Evolutionary conservation across 2,888 invertebrate genomes (phyloP).

Genomic region (Trachelus stipa): DNA sequence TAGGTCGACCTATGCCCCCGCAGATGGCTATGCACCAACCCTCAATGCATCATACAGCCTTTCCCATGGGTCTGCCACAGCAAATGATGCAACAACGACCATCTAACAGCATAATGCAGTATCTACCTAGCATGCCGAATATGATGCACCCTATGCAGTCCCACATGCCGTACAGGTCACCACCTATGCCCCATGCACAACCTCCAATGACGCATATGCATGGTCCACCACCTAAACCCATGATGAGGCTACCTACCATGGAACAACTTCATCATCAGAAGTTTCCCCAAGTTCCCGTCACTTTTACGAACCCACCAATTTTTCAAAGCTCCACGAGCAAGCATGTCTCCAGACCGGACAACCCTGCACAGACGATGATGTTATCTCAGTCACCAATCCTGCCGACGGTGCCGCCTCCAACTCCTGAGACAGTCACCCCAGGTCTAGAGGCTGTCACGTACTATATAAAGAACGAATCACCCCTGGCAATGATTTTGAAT

Average conservation of each 20-base stretch:
- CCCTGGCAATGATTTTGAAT: slow-evolving; percentile 44
- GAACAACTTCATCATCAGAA: slow-evolving; percentile 23
- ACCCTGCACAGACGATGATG: background rate
- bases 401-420: slow-evolving; percentile 27
- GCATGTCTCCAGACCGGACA: background rate
- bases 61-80: background rate
- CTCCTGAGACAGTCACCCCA: slow-evolving; percentile 15
- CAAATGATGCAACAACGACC: slow-evolving; percentile 7
- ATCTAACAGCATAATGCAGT: slow-evolving; percentile 32
- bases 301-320: slow-evolving; percentile 12
- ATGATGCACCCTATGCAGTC: slow-evolving; percentile 33
- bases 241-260: slow-evolving; percentile 14
- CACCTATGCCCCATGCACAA: slow-evolving; percentile 28
- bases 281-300: slow-evolving; percentile 22
- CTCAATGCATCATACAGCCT: slow-evolving; percentile 8
- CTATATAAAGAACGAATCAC: slow-evolving; percentile 32
- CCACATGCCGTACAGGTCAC: slow-evolving; percentile 32
- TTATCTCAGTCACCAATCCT: slow-evolving; percentile 62
- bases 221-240: slow-evolving; percentile 30
- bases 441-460: slow-evolving; percentile 19
- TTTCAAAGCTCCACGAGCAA: background rate
- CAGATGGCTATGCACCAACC: slow-evolving; percentile 24
- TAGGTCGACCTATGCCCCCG: slow-evolving; percentile 16
- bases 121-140: slow-evolving; percentile 28
- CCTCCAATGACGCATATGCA: slow-evolving; percentile 45